Percentiles rank a stretch among this genome's conserved stretches.
phyloP scores from a whole-genome alignment of 2,113 vertebrate species.

The western clawed frog (Xenopus tropicalis) region DNA sequence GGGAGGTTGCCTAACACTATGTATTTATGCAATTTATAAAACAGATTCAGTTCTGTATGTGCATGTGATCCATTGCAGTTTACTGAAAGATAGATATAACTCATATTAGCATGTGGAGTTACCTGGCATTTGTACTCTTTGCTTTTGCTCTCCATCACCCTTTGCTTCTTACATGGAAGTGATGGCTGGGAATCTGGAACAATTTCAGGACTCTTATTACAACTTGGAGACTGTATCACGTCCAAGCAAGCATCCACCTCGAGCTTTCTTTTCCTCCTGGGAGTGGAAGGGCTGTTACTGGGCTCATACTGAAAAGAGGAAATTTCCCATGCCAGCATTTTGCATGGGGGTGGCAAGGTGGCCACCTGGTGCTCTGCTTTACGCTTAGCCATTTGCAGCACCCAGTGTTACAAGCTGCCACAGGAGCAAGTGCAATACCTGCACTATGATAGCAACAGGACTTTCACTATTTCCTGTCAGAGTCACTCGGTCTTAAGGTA shows the following conservation, averaged over 20 bases:
- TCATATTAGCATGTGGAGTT: too few relatives aligned
- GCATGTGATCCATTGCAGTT: too few relatives aligned
- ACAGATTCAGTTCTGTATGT: too few relatives aligned
- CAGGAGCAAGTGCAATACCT: too few relatives aligned
- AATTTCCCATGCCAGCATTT: background rate
- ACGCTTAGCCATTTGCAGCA: constrained; percentile 5
- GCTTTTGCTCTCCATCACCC: background rate
- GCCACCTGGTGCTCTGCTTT: background rate
- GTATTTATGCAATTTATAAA: too few relatives aligned
- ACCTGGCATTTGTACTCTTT: constrained; percentile 20
- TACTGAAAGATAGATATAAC: too few relatives aligned
- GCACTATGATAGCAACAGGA: too few relatives aligned
- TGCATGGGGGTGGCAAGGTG: background rate
- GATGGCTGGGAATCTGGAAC: background rate
- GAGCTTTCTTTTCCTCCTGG: constrained; percentile 7
- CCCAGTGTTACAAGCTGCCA: too few relatives aligned
- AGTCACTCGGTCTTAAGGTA: too few relatives aligned
- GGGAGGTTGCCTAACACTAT: too few relatives aligned
- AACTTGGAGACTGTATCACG: background rate
- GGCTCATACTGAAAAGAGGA: background rate
- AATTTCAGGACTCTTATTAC: background rate
- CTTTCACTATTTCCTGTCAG: too few relatives aligned
- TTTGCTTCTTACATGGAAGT: constrained; percentile 25
- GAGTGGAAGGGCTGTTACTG: too few relatives aligned
- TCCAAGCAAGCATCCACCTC: background rate